phyloP scores from a whole-genome alignment of 2,888 invertebrate genomes.

The Callimorpha dominula region DNA sequence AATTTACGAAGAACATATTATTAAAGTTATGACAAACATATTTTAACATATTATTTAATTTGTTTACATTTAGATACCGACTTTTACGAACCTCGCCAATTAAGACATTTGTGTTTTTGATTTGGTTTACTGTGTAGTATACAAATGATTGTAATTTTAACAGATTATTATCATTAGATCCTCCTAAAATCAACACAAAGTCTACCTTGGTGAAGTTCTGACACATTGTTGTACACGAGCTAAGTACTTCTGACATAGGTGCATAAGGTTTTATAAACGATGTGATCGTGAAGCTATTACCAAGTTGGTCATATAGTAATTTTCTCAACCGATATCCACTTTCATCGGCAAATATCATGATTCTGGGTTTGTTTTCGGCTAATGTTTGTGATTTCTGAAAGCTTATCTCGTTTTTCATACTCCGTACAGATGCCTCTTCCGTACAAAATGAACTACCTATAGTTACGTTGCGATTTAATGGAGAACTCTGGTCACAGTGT shows the following conservation, averaged over 20 bases:
- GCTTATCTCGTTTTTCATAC: too few species aligned
- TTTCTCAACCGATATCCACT: background rate
- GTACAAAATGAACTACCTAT: too few species aligned
- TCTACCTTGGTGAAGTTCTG: background rate
- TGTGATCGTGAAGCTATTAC: background rate
- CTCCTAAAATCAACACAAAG: background rate
- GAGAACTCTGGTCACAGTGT: too few species aligned
- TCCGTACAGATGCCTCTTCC: too few species aligned
- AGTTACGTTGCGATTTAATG: too few species aligned
- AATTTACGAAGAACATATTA: background rate
- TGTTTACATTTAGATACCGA: background rate
- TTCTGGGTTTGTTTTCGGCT: too few species aligned
- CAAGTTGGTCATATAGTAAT: background rate
- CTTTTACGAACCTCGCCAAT: background rate
- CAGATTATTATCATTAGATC: background rate
- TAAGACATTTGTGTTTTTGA: background rate
- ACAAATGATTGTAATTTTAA: background rate
- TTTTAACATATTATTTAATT: background rate
- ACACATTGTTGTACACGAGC: background rate
- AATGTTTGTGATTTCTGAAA: too few species aligned
- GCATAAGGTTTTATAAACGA: background rate
- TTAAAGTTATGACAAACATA: background rate
- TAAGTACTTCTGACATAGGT: background rate
- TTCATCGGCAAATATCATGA: background rate
- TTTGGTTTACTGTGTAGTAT: background rate